Evolutionary conservation across 2,113 vertebrate genomes (phyloP).

Genomic region (Rynchops niger): DNA sequence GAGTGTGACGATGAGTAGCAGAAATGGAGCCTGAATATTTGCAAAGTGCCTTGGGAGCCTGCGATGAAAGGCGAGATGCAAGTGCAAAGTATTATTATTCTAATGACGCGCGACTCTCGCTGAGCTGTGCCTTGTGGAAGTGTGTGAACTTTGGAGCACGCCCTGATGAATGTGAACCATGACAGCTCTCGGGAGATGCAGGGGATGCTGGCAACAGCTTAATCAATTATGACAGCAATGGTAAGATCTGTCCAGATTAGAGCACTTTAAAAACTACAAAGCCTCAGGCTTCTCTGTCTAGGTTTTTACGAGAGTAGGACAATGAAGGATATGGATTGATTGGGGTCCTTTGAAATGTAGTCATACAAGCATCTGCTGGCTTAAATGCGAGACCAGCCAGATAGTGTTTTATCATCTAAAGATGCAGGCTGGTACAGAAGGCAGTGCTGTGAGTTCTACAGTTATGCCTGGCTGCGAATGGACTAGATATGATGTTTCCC

Average conservation of each 20-base stretch:
- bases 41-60: not conserved
- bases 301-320: not conserved
- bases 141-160: slow-evolving; percentile 61
- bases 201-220: slow-evolving; percentile 50
- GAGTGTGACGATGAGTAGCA: not conserved
- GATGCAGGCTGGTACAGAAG: not conserved
- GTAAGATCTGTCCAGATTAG: slow-evolving; percentile 67
- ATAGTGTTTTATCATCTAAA: slow-evolving; percentile 2
- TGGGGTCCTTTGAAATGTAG: slow-evolving; percentile 30
- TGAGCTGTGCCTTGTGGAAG: slow-evolving; percentile 61
- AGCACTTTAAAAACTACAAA: slow-evolving; percentile 66
- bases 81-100: slow-evolving; percentile 51
- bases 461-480: not conserved
- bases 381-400: slow-evolving; percentile 23
- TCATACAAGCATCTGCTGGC: slow-evolving; percentile 29
- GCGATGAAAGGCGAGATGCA: slow-evolving; percentile 27
- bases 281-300: slow-evolving; percentile 50
- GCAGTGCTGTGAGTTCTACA: slow-evolving; percentile 1
- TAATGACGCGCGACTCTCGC: not conserved
- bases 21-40: not conserved
- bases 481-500: not conserved
- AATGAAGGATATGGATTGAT: slow-evolving; percentile 46
- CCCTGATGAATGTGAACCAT: slow-evolving; percentile 63
- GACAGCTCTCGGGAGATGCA: slow-evolving; percentile 65
- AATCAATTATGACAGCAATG: slow-evolving; percentile 69